phyloP scores from a whole-genome alignment of 2,888 invertebrate genomes.

The Caenorhabditis sp. region DNA sequence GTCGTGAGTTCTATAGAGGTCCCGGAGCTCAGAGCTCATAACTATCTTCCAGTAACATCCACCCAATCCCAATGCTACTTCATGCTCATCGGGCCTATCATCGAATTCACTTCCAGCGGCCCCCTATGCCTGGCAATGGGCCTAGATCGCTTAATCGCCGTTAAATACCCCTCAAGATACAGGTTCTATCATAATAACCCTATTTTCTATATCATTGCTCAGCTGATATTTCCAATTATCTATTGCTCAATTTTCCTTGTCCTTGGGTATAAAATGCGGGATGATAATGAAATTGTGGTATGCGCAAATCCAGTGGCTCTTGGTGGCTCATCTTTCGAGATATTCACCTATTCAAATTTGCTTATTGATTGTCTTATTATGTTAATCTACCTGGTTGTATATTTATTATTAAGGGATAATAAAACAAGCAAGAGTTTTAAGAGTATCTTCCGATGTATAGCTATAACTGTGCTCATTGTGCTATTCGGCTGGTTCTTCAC shows the following conservation, averaged over 20 bases:
- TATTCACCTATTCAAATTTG: conserved; percentile 44
- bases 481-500: conserved; percentile 44
- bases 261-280: conserved; percentile 22
- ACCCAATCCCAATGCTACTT: conserved; percentile 40
- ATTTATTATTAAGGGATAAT: conserved; percentile 28
- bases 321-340: conserved; percentile 32
- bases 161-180: conserved; percentile 3
- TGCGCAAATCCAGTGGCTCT: conserved; percentile 40
- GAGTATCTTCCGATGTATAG: conserved; percentile 40
- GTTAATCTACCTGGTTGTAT: conserved; percentile 28
- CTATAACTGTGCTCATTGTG: conserved; percentile 42
- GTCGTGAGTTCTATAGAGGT: background rate
- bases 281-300: conserved; percentile 22
- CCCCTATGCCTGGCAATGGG: conserved; percentile 43
- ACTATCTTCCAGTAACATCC: conserved; percentile 24
- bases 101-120: conserved; percentile 37
- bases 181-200: conserved; percentile 13
- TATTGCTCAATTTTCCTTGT: conserved; percentile 28
- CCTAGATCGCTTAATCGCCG: conserved; percentile 44
- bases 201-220: conserved; percentile 25
- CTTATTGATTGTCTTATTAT: conserved; percentile 31
- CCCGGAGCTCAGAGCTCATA: no score
- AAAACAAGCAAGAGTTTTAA: conserved; percentile 40
- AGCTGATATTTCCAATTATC: conserved; percentile 34
- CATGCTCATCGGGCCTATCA: conserved; percentile 32